Conservation (phyloP, 1,140 invertebrate genomes). For the Drosophila repleta region DNA sequence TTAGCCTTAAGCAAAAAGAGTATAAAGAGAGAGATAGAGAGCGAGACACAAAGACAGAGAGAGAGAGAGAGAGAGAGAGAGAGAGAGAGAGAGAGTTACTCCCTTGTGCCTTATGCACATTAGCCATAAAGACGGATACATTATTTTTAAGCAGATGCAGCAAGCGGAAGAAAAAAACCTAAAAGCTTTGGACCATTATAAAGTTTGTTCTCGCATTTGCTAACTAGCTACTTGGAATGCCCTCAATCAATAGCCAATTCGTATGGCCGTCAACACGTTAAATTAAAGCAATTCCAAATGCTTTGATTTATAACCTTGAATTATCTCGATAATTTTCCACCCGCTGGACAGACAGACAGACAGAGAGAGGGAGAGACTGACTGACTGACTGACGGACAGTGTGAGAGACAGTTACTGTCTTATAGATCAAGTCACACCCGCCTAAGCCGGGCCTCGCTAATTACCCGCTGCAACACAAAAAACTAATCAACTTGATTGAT, state of each 20-base stretch:
- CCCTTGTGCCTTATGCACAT: constrained; percentile 46
- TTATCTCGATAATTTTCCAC: constrained; percentile 58
- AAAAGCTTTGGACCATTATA: constrained; percentile 5
- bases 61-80: not conserved
- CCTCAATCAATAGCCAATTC: constrained; percentile 42
- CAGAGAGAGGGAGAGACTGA: not conserved
- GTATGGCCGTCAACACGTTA: constrained; percentile 33
- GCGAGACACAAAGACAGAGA: not conserved
- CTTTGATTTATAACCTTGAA: constrained; percentile 59
- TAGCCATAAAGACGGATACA: constrained; percentile 54
- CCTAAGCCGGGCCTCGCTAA: constrained; percentile 55
- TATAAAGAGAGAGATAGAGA: not conserved
- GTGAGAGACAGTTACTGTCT: constrained; percentile 26
- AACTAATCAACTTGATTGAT: constrained; percentile 83
- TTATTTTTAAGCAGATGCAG: constrained; percentile 23
- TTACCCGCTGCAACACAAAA: constrained; percentile 67
- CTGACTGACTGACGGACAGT: constrained; percentile 1
- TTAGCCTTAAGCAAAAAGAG: constrained; percentile 55
- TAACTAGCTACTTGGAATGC: constrained; percentile 10
- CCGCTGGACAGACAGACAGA: constrained; percentile 29
- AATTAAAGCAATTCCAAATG: constrained; percentile 62
- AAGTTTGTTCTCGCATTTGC: not conserved
- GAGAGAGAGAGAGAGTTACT: constrained; percentile 19
- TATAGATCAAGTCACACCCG: constrained; percentile 56
- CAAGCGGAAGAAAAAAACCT: not conserved